phyloP scores from a whole-genome alignment of 2,113 vertebrate species.

The Isurus oxyrinchus region DNA sequence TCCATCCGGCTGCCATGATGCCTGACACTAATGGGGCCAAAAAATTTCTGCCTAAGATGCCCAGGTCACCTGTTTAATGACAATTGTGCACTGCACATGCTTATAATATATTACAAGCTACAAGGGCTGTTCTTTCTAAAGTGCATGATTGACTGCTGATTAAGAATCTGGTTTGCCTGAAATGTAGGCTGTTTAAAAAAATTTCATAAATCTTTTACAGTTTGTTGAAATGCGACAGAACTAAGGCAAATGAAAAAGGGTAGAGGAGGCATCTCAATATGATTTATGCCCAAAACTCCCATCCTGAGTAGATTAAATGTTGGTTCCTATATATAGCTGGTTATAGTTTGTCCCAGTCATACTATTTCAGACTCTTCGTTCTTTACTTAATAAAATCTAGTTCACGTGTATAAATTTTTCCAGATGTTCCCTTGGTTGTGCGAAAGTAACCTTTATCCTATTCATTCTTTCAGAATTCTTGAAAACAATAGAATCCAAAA shows the following conservation, averaged over 20 bases:
- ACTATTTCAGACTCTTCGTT: background rate
- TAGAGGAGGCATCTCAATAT: background rate
- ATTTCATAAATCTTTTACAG: background rate
- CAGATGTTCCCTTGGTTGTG: background rate
- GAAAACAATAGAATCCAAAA: constrained; percentile 84
- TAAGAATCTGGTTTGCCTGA: background rate
- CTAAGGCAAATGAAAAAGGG: background rate
- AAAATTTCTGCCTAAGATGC: no score
- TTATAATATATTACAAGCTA: background rate
- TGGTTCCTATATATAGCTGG: background rate
- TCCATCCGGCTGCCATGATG: no score
- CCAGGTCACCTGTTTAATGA: background rate
- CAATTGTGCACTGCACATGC: background rate
- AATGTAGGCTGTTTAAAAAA: background rate
- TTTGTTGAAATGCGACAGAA: background rate
- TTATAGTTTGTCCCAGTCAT: background rate
- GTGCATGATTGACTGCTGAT: background rate
- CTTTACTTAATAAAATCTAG: background rate
- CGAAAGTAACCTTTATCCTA: background rate
- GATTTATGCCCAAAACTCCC: background rate
- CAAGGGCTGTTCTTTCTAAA: background rate
- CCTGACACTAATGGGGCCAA: no score
- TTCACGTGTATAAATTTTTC: background rate
- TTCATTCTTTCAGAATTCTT: constrained; percentile 67
- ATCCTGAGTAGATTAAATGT: background rate